A percentile compares a stretch with the other conserved stretches of the same genome.
Conservation (phyloP, 2,113 vertebrate genomes). For the Nannobrachium achirus region DNA sequence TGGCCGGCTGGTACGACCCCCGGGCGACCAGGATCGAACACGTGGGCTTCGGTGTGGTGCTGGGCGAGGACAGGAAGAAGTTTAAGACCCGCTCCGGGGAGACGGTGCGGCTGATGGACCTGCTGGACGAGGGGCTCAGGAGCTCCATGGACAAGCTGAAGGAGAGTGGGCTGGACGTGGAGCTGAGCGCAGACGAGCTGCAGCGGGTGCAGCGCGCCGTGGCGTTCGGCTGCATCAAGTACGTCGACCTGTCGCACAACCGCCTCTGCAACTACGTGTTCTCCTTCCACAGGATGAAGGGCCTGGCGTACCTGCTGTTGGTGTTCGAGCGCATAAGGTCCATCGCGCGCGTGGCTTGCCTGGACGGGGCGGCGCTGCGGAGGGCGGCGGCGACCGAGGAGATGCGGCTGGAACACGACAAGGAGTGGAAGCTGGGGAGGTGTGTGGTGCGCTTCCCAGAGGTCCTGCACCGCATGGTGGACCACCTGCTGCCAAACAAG, state of each 20-base stretch:
- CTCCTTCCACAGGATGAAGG: conserved; percentile 98
- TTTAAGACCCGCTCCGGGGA: conserved; percentile 98
- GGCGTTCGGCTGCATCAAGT: conserved; percentile 95
- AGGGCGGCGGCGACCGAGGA: conserved; percentile 83
- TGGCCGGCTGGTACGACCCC: too few species aligned
- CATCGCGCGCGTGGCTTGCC: conserved; percentile 89
- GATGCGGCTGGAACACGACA: conserved; percentile 90
- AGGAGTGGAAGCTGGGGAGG: conserved; percentile 95
- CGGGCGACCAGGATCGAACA: too few species aligned
- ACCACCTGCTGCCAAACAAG: conserved; percentile 91
- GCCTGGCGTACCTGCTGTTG: conserved; percentile 93
- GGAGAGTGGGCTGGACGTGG: conserved; percentile 96
- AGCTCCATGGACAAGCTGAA: conserved; percentile 96
- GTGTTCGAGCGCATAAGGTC: conserved; percentile 97
- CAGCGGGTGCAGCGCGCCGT: conserved; percentile 87
- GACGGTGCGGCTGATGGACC: conserved; percentile 90
- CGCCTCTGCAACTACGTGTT: conserved; percentile 98
- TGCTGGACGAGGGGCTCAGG: too few species aligned
- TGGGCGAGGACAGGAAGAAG: conserved; percentile 99
- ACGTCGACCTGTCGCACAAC: conserved; percentile 95
- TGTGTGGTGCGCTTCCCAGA: conserved; percentile 94
- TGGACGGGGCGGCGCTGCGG: conserved; percentile 83
- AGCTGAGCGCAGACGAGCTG: conserved; percentile 89
- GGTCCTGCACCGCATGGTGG: conserved; percentile 93
- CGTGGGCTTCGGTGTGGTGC: conserved; percentile 95